Evolutionary conservation across 2,888 invertebrate species (phyloP).

Genomic region (Drosophila cracens): DNA sequence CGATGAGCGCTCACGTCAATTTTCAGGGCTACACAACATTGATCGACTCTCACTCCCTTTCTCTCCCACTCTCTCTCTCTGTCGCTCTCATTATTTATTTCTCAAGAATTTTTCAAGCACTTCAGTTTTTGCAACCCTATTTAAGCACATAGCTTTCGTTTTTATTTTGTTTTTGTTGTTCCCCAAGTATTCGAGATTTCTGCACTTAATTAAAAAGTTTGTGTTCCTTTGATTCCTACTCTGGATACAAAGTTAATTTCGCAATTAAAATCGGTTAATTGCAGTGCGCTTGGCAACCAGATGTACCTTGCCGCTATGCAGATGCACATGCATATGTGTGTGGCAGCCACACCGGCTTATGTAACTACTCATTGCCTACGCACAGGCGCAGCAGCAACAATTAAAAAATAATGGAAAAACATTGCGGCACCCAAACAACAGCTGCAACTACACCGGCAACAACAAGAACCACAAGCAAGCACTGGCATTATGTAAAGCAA

Average conservation of each 20-base stretch:
- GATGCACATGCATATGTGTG: background rate
- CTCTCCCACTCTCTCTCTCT: conserved; percentile 4
- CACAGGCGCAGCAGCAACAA: conserved; percentile 65
- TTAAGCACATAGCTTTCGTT: background rate
- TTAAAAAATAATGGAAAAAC: conserved; percentile 76
- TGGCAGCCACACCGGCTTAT: conserved; percentile 20
- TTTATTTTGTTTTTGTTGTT: background rate
- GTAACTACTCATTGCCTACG: conserved; percentile 49
- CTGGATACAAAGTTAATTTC: conserved; percentile 60
- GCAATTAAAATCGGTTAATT: conserved; percentile 63
- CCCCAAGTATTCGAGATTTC: conserved; percentile 4
- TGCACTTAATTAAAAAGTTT: conserved; percentile 67
- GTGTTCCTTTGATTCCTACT: conserved; percentile 54
- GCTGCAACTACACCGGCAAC: conserved; percentile 22
- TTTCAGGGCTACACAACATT: conserved; percentile 40
- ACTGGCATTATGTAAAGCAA: conserved; percentile 78
- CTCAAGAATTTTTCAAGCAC: background rate
- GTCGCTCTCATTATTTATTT: conserved; percentile 1
- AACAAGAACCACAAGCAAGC: conserved; percentile 33
- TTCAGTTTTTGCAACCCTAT: background rate
- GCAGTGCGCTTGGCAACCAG: conserved; percentile 37
- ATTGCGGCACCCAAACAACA: conserved; percentile 41
- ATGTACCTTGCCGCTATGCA: conserved; percentile 19
- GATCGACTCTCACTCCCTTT: conserved; percentile 24
- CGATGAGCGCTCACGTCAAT: conserved; percentile 22